Base-by-base conservation (phyloP, 2,888 invertebrate species). In the Drosophila niveifrons region DNA sequence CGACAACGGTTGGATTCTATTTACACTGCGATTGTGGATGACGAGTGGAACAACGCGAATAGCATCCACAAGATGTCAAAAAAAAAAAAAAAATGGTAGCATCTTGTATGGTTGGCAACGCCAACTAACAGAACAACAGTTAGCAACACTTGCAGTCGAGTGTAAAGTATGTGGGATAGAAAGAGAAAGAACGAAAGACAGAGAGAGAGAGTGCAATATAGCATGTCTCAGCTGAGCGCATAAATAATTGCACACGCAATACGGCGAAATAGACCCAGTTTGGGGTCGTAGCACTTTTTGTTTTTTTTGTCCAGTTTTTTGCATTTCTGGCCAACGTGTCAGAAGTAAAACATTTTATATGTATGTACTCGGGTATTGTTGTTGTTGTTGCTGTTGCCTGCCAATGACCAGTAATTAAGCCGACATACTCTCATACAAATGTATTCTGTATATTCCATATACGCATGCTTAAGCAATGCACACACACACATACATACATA, bases 331-430 rank as follows among this genome's bases (percentile, higher is more conserved):
- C 18, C 52, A 44, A 52, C 23, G 23, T 11, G 13, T 9, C 7
- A 36, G 53, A 46, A 62, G 43, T 29, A 55, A 55, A 44, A 55
- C 18, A 34, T 47, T 47, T 44, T 46, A 13, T 53, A 39, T 72
- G 78, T 53, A 39, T 72, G 78, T 23, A 23, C 23, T 23, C 23
- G 23, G 23, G 23, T 23, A 23, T 23, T 23, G 23, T 23, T 23
- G 23, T 46, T 74, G 47, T 23, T 23, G 6, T 23, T 23, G 23
- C 4, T 23, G 23, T 46, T 74, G 47, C 29, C 50, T 57, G 66
- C 46, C 63, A 66, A 57, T 84, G 66, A 66, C 70, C 77, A 70
- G 65, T 64, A 78, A 67, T 57, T 65, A 50, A 57, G 39, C 46
- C 31, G 31, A 18, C 23, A 43, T 28, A 8, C 31, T 31, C 29